phyloP scores from a whole-genome alignment of 2,888 invertebrate species.

The Coleophora deauratella region DNA sequence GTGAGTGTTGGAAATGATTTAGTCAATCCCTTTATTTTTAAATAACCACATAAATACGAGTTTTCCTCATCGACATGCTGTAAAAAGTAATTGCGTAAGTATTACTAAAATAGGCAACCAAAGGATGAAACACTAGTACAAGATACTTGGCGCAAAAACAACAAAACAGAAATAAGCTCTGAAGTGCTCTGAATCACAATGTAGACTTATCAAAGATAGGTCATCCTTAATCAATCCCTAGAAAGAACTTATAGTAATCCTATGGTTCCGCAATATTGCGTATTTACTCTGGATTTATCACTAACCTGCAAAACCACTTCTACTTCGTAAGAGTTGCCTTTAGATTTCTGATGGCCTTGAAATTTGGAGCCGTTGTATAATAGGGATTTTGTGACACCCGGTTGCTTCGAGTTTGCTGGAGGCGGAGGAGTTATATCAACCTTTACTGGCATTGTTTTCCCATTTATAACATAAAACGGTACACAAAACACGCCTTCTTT shows the following conservation, averaged over 20 bases:
- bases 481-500: constrained; percentile 73
- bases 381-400: constrained; percentile 89
- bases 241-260: too few relatives aligned
- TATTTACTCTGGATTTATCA: constrained; percentile 47
- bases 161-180: too few relatives aligned
- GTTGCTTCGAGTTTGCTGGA: constrained; percentile 93
- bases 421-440: constrained; percentile 92
- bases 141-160: too few relatives aligned
- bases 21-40: constrained; percentile 96
- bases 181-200: too few relatives aligned
- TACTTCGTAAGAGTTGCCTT: constrained; percentile 97
- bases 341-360: constrained; percentile 96
- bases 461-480: constrained; percentile 71
- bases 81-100: constrained; percentile 25
- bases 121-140: too few relatives aligned
- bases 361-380: constrained; percentile 98
- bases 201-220: too few relatives aligned
- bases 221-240: too few relatives aligned
- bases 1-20: constrained; percentile 96
- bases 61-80: constrained; percentile 97
- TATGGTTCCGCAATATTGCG: constrained; percentile 11
- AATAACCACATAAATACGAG: constrained; percentile 95
- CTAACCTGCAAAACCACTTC: constrained; percentile 97
- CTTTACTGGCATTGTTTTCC: constrained; percentile 87
- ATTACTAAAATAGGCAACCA: too few relatives aligned